Evolutionary conservation across 2,888 invertebrate species (phyloP), one percentile per base, ranked within the genome.

Genomic region (Drosophila aldrichi): DNA sequence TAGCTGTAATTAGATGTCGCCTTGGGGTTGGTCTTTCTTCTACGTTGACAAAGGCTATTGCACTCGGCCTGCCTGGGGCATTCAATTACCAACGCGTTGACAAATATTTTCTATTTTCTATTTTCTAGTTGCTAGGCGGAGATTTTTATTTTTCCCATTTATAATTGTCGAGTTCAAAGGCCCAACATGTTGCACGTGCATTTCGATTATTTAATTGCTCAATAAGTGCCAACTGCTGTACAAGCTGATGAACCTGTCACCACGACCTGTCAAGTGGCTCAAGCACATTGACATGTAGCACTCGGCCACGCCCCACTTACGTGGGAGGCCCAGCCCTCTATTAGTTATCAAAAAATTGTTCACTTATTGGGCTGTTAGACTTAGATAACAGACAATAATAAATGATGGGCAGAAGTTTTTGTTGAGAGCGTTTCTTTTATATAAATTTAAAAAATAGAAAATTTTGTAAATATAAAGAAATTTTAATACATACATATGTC

Each of bases 81-180:
- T 83, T 76, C 80, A 70, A 80, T 83, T 86, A 86, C 84, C 84
- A 85, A 85, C 84, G 86, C 84, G 84, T 84, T 74, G 84, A 83
- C 77, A 72, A 77, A 70, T 57, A 49, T 64, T 58, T 70, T 63
- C 48, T 49, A 52, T 52, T 40, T 41, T 51, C 52, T 64, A 52
- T 25, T 54, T 12, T n/a, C 49, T 64, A 32, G 71, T 73, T 71
- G 67, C 67, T 55, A 70, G 60, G 65, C 66, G 41, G 10, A 14
- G 29, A 46, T 14, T 22, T 22, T 38, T 38, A 6, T 16, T 38
- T 36, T 38, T 25, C 1, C 25, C 22, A 22, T 9, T 38, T 52
- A 22, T 22, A 22, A 38, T 55, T 66, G 65, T 22, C 54, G 72
- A 66, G 78, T 78, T 78, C 78, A 77, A 72, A 77, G 78, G 77